Base-by-base conservation (phyloP, 2,888 invertebrate genomes). In the Unio pictorum region DNA sequence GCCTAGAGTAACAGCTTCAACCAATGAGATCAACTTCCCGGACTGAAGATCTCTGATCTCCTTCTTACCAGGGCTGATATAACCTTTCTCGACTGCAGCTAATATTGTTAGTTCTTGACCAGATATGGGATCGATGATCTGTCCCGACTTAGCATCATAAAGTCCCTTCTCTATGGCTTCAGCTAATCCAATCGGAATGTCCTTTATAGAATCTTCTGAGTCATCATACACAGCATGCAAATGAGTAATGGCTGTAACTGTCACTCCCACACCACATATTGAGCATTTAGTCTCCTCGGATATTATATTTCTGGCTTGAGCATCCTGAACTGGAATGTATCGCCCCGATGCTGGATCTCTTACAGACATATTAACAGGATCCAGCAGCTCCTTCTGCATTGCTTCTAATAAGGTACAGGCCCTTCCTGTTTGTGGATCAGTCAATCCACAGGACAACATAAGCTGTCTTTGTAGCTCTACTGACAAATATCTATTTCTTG, bases 1-100 rank as follows among this genome's bases (percentile, higher is more conserved):
- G 79, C 96, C 94, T 91, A 95, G 93, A 80, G 94, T 94, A 78
- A 99, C 96, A 15, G 98, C 98, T 91, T 98, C 96, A 78, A 95
- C 94, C 65, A 99, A 94, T 20, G 97, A 96, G 84, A 99, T 92
- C 78, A 94, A 93, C 89, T 96, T 94, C 79, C 94, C 95, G 0
- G 95, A 96, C 84, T 93, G 93, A 56, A 96, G 96, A 91, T 97
- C 95, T 61, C 80, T 93, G 81, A 94, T 93, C 87, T 95, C 95
- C 68, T 94, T 93, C 74, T 95, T 93, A 61, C 77, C 78, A 15
- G 86, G 81, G 72, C 92, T 89, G 93, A 95, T 87, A 93, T 94
- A 81, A 94, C 93, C 91, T 93, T 93, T 81, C 92, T 93, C 88
- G 93, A 93, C 86, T 92, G 93, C 92, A 86, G 95, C 95, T 66